Conservation (phyloP, 2,797 vertebrate species). For the Serranus cabrilla region DNA sequence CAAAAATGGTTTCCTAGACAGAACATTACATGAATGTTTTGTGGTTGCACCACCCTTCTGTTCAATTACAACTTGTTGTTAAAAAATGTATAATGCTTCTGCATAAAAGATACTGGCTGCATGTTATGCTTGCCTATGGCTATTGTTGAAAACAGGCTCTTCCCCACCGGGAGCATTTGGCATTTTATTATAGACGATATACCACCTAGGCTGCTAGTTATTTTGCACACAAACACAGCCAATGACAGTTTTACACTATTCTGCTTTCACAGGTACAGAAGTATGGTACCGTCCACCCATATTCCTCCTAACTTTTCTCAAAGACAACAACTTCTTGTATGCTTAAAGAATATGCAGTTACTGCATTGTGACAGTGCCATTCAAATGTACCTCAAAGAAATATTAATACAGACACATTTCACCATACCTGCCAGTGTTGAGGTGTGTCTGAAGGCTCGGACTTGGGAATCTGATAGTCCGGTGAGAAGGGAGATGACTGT, state of each 20-base stretch:
- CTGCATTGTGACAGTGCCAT: conserved; percentile 22
- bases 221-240: background rate
- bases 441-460: conserved; percentile 99
- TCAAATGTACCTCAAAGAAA: conserved; percentile 9
- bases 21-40: background rate
- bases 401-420: background rate
- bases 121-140: conserved; percentile 11
- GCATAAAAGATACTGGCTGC: background rate
- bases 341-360: background rate
- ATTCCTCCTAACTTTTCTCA: background rate
- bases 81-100: background rate
- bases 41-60: conserved; percentile 4
- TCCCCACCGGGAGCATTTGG: background rate
- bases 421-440: conserved; percentile 96
- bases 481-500: conserved; percentile 99
- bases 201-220: background rate
- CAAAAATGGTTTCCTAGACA: background rate
- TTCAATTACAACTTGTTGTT: background rate
- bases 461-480: conserved; percentile 98
- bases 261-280: no score
- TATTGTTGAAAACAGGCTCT: conserved; percentile 9
- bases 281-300: no score
- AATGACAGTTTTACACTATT: background rate
- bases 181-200: background rate
- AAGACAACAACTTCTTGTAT: background rate